Evolutionary conservation across 2,888 invertebrate genomes (phyloP).

Genomic region (Phania funesta): DNA sequence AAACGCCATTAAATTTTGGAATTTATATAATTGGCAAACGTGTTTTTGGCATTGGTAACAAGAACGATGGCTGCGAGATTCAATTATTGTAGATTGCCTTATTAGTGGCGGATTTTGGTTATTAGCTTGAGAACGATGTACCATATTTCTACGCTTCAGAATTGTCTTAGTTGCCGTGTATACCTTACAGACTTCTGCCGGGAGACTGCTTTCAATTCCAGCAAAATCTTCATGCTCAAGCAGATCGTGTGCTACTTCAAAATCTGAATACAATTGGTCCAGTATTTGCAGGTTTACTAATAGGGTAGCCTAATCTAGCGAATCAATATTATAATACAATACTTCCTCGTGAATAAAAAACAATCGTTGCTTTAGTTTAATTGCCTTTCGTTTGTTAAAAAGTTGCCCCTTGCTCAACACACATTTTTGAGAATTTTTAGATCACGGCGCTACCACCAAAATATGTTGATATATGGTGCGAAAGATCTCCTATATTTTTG

Average conservation of each 20-base stretch:
- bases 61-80: not conserved
- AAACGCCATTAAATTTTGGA: constrained; percentile 47
- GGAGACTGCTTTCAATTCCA: constrained; percentile 27
- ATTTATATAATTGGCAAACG: constrained; percentile 45
- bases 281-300: not conserved
- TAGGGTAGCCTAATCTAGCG: too few relatives aligned
- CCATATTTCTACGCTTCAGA: not conserved
- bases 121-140: not conserved
- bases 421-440: not conserved
- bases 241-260: constrained; percentile 1
- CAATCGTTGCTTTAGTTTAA: not conserved
- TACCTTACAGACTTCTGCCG: too few relatives aligned
- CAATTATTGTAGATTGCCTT: constrained; percentile 21
- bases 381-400: constrained; percentile 21
- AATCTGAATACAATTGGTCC: constrained; percentile 6
- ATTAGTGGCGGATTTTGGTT: not conserved
- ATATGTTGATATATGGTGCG: too few relatives aligned
- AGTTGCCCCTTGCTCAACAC: not conserved
- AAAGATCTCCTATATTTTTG: too few relatives aligned
- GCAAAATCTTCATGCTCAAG: constrained; percentile 10
- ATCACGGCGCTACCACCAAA: constrained; percentile 34
- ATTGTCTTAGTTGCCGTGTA: not conserved
- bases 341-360: not conserved
- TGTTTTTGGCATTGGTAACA: constrained; percentile 11
- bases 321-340: not conserved